A percentile compares a stretch with the other conserved stretches of the same genome.
These are phyloP conservation scores for Idris sp. DNA, from an alignment of 1,140 invertebrate genomes.

Conservation along the genomic window DNA sequence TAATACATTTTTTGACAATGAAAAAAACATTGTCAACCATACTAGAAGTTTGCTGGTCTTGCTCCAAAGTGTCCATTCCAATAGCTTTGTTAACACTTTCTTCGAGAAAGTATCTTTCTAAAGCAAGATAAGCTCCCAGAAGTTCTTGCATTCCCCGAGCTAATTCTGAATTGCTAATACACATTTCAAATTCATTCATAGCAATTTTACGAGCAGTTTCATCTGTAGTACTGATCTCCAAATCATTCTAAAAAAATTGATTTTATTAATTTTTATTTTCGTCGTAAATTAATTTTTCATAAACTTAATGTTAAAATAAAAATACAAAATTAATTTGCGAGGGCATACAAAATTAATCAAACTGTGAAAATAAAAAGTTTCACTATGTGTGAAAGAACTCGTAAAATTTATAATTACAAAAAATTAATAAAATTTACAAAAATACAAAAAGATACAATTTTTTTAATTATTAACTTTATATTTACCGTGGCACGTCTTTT, in stretches of 20 bases:
- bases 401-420: no score
- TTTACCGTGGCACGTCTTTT: constrained; percentile 85
- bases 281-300: no score
- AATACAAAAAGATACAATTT: no score
- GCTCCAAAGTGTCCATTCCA: constrained; percentile 87
- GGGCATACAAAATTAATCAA: no score
- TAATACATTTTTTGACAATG: constrained; percentile 96
- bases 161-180: constrained; percentile 88
- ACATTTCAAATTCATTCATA: constrained; percentile 82
- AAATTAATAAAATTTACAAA: no score
- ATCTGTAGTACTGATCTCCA: constrained; percentile 82
- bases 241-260: constrained; percentile 81
- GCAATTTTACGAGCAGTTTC: constrained; percentile 79
- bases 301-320: no score
- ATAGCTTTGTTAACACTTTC: constrained; percentile 97
- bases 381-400: no score
- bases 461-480: not conserved
- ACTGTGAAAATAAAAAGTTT: no score
- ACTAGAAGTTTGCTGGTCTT: constrained; percentile 89
- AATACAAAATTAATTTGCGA: no score
- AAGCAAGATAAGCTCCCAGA: constrained; percentile 91
- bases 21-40: constrained; percentile 99
- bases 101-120: constrained; percentile 97
- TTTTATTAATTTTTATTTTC: not conserved
- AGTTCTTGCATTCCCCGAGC: constrained; percentile 93